Evolutionary conservation across 2,888 invertebrate species (phyloP).

Genomic region (Acrobasis consociella): DNA sequence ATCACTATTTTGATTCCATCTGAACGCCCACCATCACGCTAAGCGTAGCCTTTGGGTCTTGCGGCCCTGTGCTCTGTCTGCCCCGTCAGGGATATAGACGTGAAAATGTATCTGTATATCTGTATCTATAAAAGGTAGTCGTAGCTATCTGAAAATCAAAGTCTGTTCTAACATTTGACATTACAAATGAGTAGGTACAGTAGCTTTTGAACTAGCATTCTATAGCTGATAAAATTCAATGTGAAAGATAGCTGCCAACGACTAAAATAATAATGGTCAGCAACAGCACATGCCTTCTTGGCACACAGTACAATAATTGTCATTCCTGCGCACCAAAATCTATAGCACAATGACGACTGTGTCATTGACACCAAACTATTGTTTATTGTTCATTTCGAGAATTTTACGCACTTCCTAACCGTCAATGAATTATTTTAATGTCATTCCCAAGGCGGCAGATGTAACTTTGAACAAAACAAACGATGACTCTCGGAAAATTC

Average conservation of each 20-base stretch:
- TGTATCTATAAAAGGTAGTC: too few species aligned
- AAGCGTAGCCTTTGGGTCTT: too few species aligned
- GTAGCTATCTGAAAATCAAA: too few species aligned
- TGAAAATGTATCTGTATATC: too few species aligned
- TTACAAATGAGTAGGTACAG: neutral
- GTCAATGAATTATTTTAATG: conserved; percentile 21
- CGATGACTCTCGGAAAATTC: neutral
- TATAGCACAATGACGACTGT: conserved; percentile 44
- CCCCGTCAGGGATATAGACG: too few species aligned
- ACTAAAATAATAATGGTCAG: conserved; percentile 1
- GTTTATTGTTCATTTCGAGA: conserved; percentile 47
- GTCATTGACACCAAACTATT: conserved; percentile 59
- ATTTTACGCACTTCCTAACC: conserved; percentile 25
- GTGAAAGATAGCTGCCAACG: conserved; percentile 17
- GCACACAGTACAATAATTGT: conserved; percentile 41
- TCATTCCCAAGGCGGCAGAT: conserved; percentile 11
- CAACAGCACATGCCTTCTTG: conserved; percentile 29
- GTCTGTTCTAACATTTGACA: too few species aligned
- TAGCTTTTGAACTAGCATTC: neutral
- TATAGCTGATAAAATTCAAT: conserved; percentile 4
- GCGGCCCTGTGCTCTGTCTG: too few species aligned
- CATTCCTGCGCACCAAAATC: conserved; percentile 36
- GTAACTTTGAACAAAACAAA: conserved; percentile 1
- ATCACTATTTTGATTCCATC: too few species aligned
- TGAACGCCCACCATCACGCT: too few species aligned